Evolutionary conservation across 2,113 vertebrate genomes (phyloP), one percentile per base, ranked within the genome.

Genomic region (Corythornis cristatus): DNA sequence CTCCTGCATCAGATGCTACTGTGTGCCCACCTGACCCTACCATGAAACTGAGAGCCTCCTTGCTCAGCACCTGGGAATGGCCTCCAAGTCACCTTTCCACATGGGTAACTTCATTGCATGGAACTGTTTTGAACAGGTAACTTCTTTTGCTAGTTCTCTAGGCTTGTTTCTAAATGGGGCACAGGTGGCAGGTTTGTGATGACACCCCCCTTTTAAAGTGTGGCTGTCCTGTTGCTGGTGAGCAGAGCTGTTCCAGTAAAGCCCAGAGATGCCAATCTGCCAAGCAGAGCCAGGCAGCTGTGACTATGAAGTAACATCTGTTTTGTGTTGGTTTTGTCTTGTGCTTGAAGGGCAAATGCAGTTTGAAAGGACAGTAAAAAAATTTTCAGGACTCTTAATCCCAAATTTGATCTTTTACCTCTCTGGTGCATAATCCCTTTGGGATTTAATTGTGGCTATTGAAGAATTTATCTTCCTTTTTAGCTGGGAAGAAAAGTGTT

Each of bases 41-140:
- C 33, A 4, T 11, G 15, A 50, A 87, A 35, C 29, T 0, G 0
- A 42, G 48, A 45, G 14, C 12, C 6, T 37, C 13, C 22, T 70
- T 57, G 23, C 66, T 85, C 37, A 58, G 15, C 18, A 37, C 37
- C 16, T 33, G 5, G 4, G 33, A 48, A 67, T 29, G 25, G 15
- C 19, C 62, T 75, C 53, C 50, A n/a, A 6, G 54, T 60, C 0
- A 0, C 23, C 23, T 48, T 79, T 82, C 53, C 28, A 57, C 13
- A 0, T 5, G 48, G 35, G 8, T 43, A 70, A 40, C 37, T 1
- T 0, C 0, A 0, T 56, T n/a, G 31, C 4, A 6, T 54, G 46
- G 53, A 79, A n/a, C 31, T 31, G 29, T 60, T 89, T 28, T n/a
- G 25, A 78, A 51, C 31, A 42, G 12, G 43, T 64, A 74, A 50